A percentile compares a stretch with the other conserved stretches of the same genome.
These are phyloP conservation scores for Eriocheir sinensis DNA, from an alignment of 1,140 invertebrate species.

Conservation along the genomic window DNA sequence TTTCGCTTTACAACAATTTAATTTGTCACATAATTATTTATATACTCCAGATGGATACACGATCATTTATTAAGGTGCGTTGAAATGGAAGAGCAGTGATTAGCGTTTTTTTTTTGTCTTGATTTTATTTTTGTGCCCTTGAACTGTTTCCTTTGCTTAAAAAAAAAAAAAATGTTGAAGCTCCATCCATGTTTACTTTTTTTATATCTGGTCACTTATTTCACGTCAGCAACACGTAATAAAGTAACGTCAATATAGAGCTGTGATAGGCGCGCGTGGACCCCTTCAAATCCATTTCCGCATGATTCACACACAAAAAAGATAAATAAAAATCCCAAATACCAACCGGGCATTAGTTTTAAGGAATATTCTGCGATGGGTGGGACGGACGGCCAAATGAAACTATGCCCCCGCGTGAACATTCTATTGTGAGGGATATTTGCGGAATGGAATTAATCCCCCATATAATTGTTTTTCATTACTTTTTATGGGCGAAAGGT, in stretches of 20 bases:
- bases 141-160: no score
- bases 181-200: no score
- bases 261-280: neutral
- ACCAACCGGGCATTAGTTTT: neutral
- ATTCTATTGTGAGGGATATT: constrained; percentile 25
- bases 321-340: neutral
- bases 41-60: no score
- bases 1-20: no score
- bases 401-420: neutral
- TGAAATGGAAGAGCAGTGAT: no score
- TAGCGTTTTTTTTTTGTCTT: no score
- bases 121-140: no score
- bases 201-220: no score
- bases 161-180: no score
- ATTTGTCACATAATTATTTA: no score
- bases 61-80: no score
- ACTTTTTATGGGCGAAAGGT: constrained; percentile 8
- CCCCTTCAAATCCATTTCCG: neutral
- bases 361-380: neutral
- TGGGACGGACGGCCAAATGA: neutral
- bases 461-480: constrained; percentile 17
- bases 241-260: neutral
- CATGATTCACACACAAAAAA: neutral
- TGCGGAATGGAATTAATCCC: constrained; percentile 1
- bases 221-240: neutral